Percentiles rank a stretch among this genome's conserved stretches.
phyloP scores from a whole-genome alignment of 2,797 vertebrate species.

The Amblyraja radiata region DNA sequence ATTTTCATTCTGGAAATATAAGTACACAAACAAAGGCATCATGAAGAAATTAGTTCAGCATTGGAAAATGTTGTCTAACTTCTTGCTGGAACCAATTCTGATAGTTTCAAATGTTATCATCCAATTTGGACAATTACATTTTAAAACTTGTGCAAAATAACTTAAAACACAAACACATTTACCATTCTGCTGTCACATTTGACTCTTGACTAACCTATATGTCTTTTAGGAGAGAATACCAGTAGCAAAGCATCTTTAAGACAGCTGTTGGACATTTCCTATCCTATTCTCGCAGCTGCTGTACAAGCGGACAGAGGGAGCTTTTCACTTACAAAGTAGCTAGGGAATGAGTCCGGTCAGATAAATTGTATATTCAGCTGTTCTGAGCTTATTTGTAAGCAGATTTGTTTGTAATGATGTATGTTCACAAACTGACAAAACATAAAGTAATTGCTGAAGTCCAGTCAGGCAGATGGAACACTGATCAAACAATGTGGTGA shows the following conservation, averaged over 20 bases:
- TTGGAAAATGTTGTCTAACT: neutral
- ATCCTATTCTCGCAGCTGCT: neutral
- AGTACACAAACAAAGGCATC: neutral
- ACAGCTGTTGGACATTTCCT: neutral
- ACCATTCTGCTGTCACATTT: neutral
- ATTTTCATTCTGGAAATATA: neutral
- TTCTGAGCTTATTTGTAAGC: neutral
- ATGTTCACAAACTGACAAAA: constrained; percentile 11
- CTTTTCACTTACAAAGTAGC: neutral
- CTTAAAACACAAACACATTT: neutral
- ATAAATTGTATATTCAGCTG: neutral
- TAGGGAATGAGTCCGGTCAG: neutral
- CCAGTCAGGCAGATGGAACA: too few species aligned
- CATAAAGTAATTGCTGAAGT: neutral
- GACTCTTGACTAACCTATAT: neutral
- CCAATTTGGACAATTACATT: neutral
- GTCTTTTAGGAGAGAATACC: neutral
- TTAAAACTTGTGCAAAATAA: neutral
- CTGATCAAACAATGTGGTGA: neutral
- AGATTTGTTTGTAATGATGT: neutral
- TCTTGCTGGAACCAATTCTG: neutral
- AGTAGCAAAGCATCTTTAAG: neutral
- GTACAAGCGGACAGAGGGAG: neutral
- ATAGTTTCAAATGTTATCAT: neutral
- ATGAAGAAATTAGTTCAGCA: neutral